A percentile compares a stretch with the other conserved stretches of the same genome.
Conservation (phyloP, 2,113 vertebrate genomes). For the Tychaedon coryphoeus region DNA sequence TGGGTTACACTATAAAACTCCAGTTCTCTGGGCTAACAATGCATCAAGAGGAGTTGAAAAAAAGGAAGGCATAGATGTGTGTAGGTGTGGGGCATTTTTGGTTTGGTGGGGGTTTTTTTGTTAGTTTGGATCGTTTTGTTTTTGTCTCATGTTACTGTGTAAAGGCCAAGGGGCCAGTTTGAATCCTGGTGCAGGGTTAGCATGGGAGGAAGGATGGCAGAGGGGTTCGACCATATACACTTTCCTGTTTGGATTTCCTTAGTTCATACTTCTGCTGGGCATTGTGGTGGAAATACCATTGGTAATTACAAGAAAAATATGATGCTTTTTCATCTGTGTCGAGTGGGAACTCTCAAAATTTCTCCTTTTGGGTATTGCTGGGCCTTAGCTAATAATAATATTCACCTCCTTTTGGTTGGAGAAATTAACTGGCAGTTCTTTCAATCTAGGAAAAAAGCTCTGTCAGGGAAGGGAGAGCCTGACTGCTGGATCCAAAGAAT, state of each 20-base stretch:
- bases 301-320: neutral
- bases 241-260: neutral
- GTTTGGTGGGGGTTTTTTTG: rapidly evolving
- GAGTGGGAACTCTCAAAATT: neutral
- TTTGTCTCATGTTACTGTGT: neutral
- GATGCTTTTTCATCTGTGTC: neutral
- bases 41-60: neutral
- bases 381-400: neutral
- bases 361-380: neutral
- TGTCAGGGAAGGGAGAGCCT: neutral
- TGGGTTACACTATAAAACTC: neutral
- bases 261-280: neutral
- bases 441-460: neutral
- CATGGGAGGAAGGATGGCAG: neutral
- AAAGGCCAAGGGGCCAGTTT: neutral
- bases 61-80: neutral
- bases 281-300: neutral
- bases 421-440: neutral
- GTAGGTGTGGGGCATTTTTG: neutral
- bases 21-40: neutral
- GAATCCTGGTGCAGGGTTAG: neutral
- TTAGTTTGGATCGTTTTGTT: neutral
- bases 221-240: rapidly evolving
- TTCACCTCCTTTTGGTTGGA: neutral
- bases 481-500: neutral